phyloP scores from a whole-genome alignment of 2,113 vertebrate species.

The Ceratotherium simum region DNA sequence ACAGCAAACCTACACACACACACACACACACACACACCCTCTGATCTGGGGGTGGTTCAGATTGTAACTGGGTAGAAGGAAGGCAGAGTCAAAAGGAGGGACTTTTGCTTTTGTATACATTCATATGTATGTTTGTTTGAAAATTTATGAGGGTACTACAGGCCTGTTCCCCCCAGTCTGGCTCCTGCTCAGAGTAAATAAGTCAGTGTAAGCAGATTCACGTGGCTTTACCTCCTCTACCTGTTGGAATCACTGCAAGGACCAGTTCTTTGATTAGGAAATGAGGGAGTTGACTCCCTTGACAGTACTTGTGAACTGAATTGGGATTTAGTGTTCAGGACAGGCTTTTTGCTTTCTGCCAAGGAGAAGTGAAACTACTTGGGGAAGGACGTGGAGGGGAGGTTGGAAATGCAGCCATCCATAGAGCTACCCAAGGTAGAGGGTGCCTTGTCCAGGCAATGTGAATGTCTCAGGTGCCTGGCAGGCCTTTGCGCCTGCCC shows the following conservation, averaged over 20 bases:
- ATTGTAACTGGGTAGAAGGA: background rate
- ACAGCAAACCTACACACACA: background rate
- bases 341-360: background rate
- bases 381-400: background rate
- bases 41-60: background rate
- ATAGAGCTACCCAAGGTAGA: background rate
- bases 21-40: background rate
- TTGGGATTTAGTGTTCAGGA: background rate
- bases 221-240: background rate
- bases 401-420: background rate
- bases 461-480: background rate
- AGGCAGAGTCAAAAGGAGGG: background rate
- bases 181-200: background rate
- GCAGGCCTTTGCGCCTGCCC: background rate
- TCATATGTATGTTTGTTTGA: background rate
- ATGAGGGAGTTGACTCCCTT: background rate
- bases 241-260: background rate
- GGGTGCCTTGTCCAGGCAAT: background rate
- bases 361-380: background rate
- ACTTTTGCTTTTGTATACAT: background rate
- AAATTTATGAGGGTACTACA: background rate
- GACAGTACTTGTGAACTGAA: background rate
- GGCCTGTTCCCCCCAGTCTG: background rate
- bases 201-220: background rate
- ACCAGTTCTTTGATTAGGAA: background rate